These are phyloP conservation scores for Eurytoma californica DNA, from an alignment of 2,888 invertebrate genomes.

Conservation along the genomic window DNA sequence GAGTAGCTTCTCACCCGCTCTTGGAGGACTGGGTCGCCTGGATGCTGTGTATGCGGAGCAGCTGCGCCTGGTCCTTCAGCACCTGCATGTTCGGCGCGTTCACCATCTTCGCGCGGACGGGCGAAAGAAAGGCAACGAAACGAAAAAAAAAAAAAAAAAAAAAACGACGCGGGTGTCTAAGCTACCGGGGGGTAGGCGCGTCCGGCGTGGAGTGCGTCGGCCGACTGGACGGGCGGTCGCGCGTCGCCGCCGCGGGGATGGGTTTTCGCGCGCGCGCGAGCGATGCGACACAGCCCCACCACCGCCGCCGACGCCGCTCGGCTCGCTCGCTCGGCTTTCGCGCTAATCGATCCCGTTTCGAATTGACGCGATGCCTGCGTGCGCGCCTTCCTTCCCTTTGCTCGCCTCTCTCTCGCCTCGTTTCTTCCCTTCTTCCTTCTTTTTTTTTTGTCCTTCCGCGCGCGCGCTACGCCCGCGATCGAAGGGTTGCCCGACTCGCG, in stretches of 20 bases:
- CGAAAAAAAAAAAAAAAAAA: background rate
- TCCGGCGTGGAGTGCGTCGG: constrained; percentile 4
- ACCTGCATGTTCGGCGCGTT: constrained; percentile 67
- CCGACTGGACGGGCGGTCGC: constrained; percentile 6
- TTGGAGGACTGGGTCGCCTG: constrained; percentile 81
- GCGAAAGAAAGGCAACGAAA: too few relatives aligned
- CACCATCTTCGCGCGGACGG: constrained; percentile 60
- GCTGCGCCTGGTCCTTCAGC: constrained; percentile 80
- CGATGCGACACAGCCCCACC: background rate
- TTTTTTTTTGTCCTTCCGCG: too few relatives aligned
- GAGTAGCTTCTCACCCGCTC: constrained; percentile 78
- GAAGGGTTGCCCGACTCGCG: too few relatives aligned
- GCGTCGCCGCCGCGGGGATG: background rate
- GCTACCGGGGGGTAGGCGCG: background rate
- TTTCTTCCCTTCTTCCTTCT: too few relatives aligned
- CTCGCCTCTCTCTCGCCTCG: background rate
- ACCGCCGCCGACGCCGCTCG: background rate
- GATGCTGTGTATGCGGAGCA: constrained; percentile 80
- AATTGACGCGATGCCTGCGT: constrained; percentile 8
- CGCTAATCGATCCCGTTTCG: constrained; percentile 29
- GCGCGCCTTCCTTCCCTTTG: background rate
- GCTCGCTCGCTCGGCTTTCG: background rate
- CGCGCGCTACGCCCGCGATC: too few relatives aligned
- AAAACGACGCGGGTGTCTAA: background rate
- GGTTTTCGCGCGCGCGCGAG: constrained; percentile 1